Evolutionary conservation across 2,888 invertebrate genomes (phyloP), one percentile per base, ranked within the genome.

Genomic region (Stratiomys singularior): DNA sequence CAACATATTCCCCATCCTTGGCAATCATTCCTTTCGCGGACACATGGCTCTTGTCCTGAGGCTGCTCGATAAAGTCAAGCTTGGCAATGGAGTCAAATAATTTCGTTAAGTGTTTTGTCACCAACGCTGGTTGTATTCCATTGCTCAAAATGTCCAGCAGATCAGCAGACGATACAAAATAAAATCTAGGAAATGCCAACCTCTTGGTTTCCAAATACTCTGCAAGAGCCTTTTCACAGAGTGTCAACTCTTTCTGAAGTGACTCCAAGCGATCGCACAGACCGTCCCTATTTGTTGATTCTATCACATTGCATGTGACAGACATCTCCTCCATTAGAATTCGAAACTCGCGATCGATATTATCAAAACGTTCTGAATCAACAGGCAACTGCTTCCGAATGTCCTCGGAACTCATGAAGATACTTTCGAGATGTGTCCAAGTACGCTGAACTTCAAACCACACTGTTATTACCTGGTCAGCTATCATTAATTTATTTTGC

Each of bases 401-500:
- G 87, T 98, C 98, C 86, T 98, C 97, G 0, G 98, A 97, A 81
- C 97, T 97, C 93, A 98, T 97, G 86, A 98, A 98, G 85, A 98
- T 98, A 83, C 97, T 97, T 88, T 98, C 98, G 80, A 98, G 90
- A 88, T 98, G 97, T 83, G 95, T 95, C 98, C 98, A 98, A 27
- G 97, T 97, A 77, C 98, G 90, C 88, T 98, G 98, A 28, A 98
- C 97, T 88, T 98, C 98, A 88, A 97, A 96, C 96, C 96, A 96
- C 5, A 94, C 90, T 0, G 94, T 93, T 76, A 96, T 95, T 9
- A 95, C 97, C 89, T 97, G 96, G 88, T 98, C 98, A 46, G 98
- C 97, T 81, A 95, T 91, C 79, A 95, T 94, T 21, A 98, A 88
- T 84, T 96, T 96, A 83, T 93, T 93, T 86, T 98, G 98, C 98